Percentiles rank a stretch among this genome's conserved stretches.
Conservation (phyloP, 2,888 invertebrate species). For the Chorisops tibialis region DNA sequence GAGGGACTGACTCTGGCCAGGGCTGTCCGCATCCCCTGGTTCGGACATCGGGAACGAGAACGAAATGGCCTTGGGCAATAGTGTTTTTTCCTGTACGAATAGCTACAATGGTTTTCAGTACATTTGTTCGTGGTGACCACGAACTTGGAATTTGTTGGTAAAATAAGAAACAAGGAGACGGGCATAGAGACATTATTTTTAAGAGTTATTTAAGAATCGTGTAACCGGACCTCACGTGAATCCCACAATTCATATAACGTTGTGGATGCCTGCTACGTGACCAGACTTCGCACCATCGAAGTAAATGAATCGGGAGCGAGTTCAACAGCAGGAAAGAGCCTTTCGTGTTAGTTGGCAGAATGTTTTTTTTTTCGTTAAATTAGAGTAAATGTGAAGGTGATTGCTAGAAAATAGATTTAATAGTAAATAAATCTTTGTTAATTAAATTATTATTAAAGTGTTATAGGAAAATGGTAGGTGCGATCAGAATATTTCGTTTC, state of each 20-base stretch:
- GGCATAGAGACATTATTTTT: conserved; percentile 31
- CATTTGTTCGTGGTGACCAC: neutral
- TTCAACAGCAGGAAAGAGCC: neutral
- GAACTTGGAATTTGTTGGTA: conserved; percentile 15
- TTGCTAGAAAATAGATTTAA: no score
- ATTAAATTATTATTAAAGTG: no score
- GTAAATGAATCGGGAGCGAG: neutral
- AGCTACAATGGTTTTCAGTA: neutral
- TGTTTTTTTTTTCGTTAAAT: no score
- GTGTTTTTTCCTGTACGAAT: neutral
- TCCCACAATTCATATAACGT: conserved; percentile 33
- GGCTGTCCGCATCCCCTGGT: conserved; percentile 6
- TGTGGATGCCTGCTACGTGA: conserved; percentile 33
- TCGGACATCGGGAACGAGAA: conserved; percentile 6
- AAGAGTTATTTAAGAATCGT: conserved; percentile 35
- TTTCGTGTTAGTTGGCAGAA: no score
- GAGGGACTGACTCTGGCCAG: neutral
- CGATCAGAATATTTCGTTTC: no score
- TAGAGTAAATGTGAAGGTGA: neutral
- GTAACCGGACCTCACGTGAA: conserved; percentile 35
- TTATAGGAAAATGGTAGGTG: no score
- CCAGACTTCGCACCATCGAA: conserved; percentile 4
- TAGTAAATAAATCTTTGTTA: no score
- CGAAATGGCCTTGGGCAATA: conserved; percentile 6
- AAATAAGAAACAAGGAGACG: conserved; percentile 13